These are phyloP conservation scores for Phylloscopus whistleri DNA, from an alignment of 2,113 vertebrate species.

Conservation along the genomic window DNA sequence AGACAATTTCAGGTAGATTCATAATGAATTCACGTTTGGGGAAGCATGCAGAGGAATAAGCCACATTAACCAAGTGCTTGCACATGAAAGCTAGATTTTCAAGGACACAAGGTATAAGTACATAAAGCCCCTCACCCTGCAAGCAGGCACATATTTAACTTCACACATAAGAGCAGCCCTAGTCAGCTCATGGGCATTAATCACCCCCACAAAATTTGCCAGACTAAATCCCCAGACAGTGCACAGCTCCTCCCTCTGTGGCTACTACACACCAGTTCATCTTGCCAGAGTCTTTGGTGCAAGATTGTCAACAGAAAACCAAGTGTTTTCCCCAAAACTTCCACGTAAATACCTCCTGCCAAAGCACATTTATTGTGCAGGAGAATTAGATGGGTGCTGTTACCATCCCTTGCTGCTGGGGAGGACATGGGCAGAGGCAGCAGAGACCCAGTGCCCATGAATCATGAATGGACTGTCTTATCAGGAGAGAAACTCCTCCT, in stretches of 20 bases:
- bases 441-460: not conserved
- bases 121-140: not conserved
- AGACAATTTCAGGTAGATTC: not conserved
- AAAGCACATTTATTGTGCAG: not conserved
- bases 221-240: not conserved
- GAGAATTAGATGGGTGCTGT: not conserved
- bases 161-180: not conserved
- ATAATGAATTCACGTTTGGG: not conserved
- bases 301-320: not conserved
- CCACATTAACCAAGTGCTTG: not conserved
- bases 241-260: not conserved
- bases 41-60: not conserved
- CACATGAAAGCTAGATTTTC: not conserved
- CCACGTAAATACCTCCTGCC: not conserved
- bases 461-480: fast-evolving
- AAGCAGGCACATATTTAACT: not conserved
- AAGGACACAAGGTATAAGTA: not conserved
- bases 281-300: not conserved
- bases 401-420: not conserved
- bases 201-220: not conserved
- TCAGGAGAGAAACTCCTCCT: not conserved
- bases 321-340: not conserved
- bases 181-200: not conserved
- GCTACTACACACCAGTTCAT: no score
- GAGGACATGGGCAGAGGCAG: not conserved